Percentiles rank a stretch among this genome's conserved stretches.
These are phyloP conservation scores for Acyrthosiphon pisum DNA, from an alignment of 1,140 invertebrate genomes.

Conservation along the genomic window DNA sequence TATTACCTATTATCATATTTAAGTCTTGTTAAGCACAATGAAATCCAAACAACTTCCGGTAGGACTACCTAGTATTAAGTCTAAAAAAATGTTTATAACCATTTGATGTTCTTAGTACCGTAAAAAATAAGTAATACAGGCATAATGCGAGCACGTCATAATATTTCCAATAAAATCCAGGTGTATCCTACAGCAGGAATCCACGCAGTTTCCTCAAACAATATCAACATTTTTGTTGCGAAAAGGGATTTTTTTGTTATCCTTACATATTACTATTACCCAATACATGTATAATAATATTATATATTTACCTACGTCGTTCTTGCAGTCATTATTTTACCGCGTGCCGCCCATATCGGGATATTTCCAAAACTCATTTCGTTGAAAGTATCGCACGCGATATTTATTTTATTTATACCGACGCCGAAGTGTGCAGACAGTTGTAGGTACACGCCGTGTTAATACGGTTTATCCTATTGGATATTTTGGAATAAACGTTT, in stretches of 20 bases:
- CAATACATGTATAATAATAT: not conserved
- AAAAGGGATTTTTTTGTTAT: not conserved
- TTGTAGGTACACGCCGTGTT: not conserved
- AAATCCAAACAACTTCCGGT: not conserved
- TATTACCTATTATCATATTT: not conserved
- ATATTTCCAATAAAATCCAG: not conserved
- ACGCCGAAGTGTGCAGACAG: not conserved
- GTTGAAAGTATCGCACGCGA: not conserved
- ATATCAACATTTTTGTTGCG: not conserved
- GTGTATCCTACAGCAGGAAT: not conserved
- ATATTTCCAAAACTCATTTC: not conserved
- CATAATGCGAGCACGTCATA: not conserved
- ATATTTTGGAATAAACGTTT: not conserved
- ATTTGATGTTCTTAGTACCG: not conserved
- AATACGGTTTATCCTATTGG: not conserved
- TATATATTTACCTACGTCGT: not conserved
- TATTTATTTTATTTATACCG: not conserved
- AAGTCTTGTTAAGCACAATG: not conserved
- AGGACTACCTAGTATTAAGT: not conserved
- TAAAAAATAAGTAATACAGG: not conserved
- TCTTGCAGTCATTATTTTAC: not conserved
- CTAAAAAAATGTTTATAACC: not conserved
- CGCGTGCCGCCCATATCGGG: not conserved
- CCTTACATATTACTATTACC: not conserved
- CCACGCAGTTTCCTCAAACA: not conserved